These are phyloP conservation scores for Gonioctena quinquepunctata DNA, from an alignment of 1,140 invertebrate genomes.

Conservation along the genomic window DNA sequence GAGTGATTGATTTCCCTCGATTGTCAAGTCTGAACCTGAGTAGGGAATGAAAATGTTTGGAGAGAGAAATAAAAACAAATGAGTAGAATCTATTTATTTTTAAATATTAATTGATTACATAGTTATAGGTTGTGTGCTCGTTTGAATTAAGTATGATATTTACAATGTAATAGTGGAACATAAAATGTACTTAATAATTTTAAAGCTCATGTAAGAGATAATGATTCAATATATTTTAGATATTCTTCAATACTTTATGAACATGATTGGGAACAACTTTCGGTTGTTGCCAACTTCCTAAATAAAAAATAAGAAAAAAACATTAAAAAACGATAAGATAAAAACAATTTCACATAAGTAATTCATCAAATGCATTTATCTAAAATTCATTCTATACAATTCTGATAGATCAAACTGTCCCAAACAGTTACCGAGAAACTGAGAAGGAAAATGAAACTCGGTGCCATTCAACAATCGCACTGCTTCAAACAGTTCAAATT, in stretches of 20 bases:
- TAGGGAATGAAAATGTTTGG: too few species aligned
- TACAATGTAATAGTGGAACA: conserved; percentile 56
- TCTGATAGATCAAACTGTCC: conserved; percentile 31
- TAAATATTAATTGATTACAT: conserved; percentile 58
- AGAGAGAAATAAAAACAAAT: too few species aligned
- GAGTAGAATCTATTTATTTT: conserved; percentile 57
- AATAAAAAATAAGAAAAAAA: conserved; percentile 30
- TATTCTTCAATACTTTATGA: conserved; percentile 25
- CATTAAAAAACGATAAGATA: conserved; percentile 33
- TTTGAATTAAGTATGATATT: conserved; percentile 56
- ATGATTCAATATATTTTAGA: conserved; percentile 28
- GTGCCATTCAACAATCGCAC: conserved; percentile 10
- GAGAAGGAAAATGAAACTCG: conserved; percentile 6
- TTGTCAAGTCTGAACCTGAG: too few species aligned
- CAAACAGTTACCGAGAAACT: conserved; percentile 25
- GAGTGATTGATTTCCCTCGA: too few species aligned
- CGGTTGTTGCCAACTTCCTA: neutral
- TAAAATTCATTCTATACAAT: conserved; percentile 40
- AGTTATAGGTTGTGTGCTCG: conserved; percentile 55
- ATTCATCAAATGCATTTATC: conserved; percentile 33
- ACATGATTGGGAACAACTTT: conserved; percentile 14
- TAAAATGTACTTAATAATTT: conserved; percentile 55
- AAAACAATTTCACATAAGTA: conserved; percentile 24
- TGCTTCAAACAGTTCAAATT: conserved; percentile 41
- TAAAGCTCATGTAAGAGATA: conserved; percentile 46